Percentiles rank a stretch among this genome's conserved stretches.
Evolutionary conservation across 92 coral and sea anemone genomes (phyloP).

Genomic region (Porites rus): DNA sequence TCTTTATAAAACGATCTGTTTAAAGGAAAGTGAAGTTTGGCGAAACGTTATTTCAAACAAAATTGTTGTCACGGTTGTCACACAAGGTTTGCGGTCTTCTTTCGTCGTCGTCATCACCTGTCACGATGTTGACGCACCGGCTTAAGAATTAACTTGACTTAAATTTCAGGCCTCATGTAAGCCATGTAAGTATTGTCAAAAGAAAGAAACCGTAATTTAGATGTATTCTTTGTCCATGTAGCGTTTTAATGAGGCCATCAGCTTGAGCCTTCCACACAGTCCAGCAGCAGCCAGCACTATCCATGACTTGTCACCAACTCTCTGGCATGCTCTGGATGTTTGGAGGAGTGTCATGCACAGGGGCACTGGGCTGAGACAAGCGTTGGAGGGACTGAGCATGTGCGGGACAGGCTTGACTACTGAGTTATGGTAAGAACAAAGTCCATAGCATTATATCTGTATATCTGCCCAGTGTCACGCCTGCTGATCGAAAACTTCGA

Average conservation of each 20-base stretch:
- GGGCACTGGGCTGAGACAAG: constrained; percentile 89
- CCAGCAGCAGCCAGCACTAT: constrained; percentile 67
- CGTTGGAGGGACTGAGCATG: constrained; percentile 80
- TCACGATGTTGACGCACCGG: too few relatives aligned
- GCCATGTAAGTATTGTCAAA: too few relatives aligned
- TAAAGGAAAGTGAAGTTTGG: too few relatives aligned
- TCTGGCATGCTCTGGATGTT: constrained; percentile 93
- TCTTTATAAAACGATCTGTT: too few relatives aligned
- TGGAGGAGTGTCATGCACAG: constrained; percentile 83
- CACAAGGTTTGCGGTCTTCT: too few relatives aligned
- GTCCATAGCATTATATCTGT: not conserved
- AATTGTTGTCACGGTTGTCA: too few relatives aligned
- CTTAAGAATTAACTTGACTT: too few relatives aligned
- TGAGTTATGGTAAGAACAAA: constrained; percentile 74
- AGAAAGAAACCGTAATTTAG: not conserved
- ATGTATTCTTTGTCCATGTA: not conserved
- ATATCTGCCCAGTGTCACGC: not conserved
- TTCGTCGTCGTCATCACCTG: too few relatives aligned
- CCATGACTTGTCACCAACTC: constrained; percentile 89
- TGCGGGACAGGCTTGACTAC: constrained; percentile 86
- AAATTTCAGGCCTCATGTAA: too few relatives aligned
- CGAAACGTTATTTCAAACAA: too few relatives aligned
- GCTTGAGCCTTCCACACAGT: constrained; percentile 48
- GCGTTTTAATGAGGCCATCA: constrained; percentile 43
- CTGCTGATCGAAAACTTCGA: too few relatives aligned